Evolutionary conservation across 1,140 invertebrate genomes (phyloP).

Genomic region (Ceratitis capitata): DNA sequence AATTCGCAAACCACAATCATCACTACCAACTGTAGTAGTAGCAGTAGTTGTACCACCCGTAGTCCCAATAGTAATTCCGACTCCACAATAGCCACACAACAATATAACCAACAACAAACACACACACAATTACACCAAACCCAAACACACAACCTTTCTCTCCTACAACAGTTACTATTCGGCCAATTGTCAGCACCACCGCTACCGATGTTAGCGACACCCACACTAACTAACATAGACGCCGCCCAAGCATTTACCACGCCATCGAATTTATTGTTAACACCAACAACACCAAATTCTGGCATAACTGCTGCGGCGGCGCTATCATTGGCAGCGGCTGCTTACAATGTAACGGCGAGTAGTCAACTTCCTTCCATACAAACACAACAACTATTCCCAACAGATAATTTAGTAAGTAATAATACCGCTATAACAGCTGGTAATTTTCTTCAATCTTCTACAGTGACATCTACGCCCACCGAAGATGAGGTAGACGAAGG

Average conservation of each 20-base stretch:
- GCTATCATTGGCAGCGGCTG: slow-evolving; percentile 18
- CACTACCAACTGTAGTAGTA: slow-evolving; percentile 61
- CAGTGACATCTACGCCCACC: slow-evolving; percentile 63
- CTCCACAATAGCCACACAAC: slow-evolving; percentile 38
- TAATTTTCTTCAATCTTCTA: slow-evolving; percentile 63
- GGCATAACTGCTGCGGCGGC: not conserved
- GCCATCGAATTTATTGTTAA: slow-evolving; percentile 54
- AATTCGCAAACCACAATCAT: slow-evolving; percentile 54
- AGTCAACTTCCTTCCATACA: slow-evolving; percentile 22
- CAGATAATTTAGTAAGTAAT: not conserved
- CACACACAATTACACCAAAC: slow-evolving; percentile 41
- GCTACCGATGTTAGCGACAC: slow-evolving; percentile 53
- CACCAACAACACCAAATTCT: slow-evolving; percentile 53
- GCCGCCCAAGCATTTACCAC: not conserved
- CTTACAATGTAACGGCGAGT: not conserved
- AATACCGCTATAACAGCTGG: slow-evolving; percentile 41
- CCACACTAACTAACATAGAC: slow-evolving; percentile 46
- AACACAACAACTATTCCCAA: not conserved
- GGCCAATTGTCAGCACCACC: slow-evolving; percentile 51
- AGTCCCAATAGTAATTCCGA: slow-evolving; percentile 64
- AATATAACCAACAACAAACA: slow-evolving; percentile 44
- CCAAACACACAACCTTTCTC: slow-evolving; percentile 42
- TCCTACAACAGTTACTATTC: slow-evolving; percentile 56
- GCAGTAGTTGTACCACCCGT: slow-evolving; percentile 57
- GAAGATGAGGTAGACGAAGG: slow-evolving; percentile 32